Base-by-base conservation (phyloP, 2,888 invertebrate species). In the Lasioglossum vierecki region DNA sequence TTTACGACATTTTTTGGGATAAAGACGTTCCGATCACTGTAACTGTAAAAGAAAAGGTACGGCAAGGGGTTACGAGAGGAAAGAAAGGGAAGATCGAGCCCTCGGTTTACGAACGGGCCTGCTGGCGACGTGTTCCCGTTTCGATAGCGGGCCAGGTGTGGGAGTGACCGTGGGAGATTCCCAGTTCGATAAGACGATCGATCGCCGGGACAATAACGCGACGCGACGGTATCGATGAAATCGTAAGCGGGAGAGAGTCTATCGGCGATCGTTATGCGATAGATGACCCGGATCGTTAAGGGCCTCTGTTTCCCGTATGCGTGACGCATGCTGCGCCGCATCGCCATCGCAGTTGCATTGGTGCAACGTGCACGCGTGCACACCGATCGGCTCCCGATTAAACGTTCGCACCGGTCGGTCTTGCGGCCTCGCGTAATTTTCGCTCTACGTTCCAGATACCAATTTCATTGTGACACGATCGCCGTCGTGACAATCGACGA, bases 241-340 rank as follows among this genome's bases (percentile, higher is more conserved):
- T 90, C 90, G 86, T 86, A 86, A 90, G 73, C 79, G 84, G 35
- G 63, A 63, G 63, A 22, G 39, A 78, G 70, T 71, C 76, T 80
- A 86, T 84, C 81, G 81, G 70, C 80, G 89, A 88, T 88, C 90
- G 88, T 76, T 85, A 86, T 84, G 83, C 90, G 87, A 90, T 90
- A 92, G 91, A 91, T 92, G 92, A 90, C 90, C 90, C 86, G 88
- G 83, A 91, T 92, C 91, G 91, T 92, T 92, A 92, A 92, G 92
- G 87, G 89, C 89, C 91, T 91, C 92, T 91, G 92, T 82, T 90
- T 85, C 85, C 77, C 75, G 66, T 60, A 30, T 22, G 49, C 73
- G 79, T 53, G 70, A 83, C 74, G 80, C 71, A 79, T 75, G 60
- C 13, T 39, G 8, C 35, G 22, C 15, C 66, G 66, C 46, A 18